Evolutionary conservation across 1,140 invertebrate genomes (phyloP).

Genomic region (Trinorchestia longiramus): DNA sequence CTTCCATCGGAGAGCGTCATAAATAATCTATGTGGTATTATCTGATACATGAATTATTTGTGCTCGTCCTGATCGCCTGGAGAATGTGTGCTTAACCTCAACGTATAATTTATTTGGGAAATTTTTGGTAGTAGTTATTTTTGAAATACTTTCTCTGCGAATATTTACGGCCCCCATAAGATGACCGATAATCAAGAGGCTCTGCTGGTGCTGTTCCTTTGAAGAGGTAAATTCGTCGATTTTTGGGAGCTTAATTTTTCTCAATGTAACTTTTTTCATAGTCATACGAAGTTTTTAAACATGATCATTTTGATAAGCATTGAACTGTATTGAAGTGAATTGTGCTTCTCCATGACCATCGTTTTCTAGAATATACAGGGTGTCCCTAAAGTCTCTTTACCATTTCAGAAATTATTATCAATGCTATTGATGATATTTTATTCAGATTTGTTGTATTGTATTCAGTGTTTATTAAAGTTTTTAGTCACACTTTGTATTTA

Average conservation of each 20-base stretch:
- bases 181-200: neutral
- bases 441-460: no score
- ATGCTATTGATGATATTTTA: no score
- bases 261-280: neutral
- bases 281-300: neutral
- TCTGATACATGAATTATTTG: neutral
- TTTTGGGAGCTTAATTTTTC: neutral
- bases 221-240: neutral
- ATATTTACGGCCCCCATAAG: neutral
- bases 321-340: no score
- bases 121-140: neutral
- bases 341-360: no score
- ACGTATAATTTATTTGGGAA: neutral
- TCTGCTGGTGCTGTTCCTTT: neutral
- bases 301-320: no score
- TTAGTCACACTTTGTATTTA: no score
- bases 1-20: neutral
- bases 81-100: neutral
- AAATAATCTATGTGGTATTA: neutral
- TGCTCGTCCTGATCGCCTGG: neutral
- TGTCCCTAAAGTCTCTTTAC: no score
- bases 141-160: neutral
- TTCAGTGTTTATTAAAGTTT: no score
- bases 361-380: no score
- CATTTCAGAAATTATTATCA: no score